phyloP scores from a whole-genome alignment of 2,113 vertebrate genomes.

The Phylloscopus trochilus region DNA sequence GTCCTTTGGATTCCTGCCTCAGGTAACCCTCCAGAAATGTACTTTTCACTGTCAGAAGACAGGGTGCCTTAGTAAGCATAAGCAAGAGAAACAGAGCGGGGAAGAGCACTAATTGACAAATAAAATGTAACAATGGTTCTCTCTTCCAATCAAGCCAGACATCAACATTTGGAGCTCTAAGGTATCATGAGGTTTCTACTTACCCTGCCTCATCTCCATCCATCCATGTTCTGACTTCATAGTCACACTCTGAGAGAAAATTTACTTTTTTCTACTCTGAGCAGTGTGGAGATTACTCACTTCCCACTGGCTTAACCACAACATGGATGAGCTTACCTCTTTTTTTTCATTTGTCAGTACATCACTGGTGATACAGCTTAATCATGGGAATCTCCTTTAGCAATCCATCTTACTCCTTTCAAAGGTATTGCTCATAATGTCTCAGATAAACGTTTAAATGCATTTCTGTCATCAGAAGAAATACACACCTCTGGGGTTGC shows the following conservation, averaged over 20 bases:
- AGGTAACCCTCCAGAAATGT: not conserved
- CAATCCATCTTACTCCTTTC: not conserved
- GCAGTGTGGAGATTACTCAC: not conserved
- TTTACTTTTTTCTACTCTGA: not conserved
- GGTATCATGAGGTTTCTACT: not conserved
- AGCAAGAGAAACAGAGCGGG: not conserved
- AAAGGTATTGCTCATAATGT: not conserved
- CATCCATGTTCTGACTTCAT: not conserved
- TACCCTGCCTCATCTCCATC: not conserved
- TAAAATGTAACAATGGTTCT: not conserved
- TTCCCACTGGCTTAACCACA: not conserved
- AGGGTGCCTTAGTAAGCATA: not conserved
- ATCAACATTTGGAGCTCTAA: not conserved
- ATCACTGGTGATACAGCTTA: not conserved
- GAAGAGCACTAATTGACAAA: not conserved
- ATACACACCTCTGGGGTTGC: not conserved
- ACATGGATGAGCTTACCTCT: not conserved
- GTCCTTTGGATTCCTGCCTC: not conserved
- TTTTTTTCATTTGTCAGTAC: not conserved
- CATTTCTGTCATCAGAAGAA: not conserved
- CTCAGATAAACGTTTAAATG: not conserved
- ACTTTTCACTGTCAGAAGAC: not conserved
- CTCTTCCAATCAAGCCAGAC: rapidly evolving
- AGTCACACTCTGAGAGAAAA: not conserved
- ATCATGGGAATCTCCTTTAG: not conserved